These are phyloP conservation scores for Lepidochitona cinerea DNA, from an alignment of 2,888 invertebrate genomes.

Conservation along the genomic window DNA sequence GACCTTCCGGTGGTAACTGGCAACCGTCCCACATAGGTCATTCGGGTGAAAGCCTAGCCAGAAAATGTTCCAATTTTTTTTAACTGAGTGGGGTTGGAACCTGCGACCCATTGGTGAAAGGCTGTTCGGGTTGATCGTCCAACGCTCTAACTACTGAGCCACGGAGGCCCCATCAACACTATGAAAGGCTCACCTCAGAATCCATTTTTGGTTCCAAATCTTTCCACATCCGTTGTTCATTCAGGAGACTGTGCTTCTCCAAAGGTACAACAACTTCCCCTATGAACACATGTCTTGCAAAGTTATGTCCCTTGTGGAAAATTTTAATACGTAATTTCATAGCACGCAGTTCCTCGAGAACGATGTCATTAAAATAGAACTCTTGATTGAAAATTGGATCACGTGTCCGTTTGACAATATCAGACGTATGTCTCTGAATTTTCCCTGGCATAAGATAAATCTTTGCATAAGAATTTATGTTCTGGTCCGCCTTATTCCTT, in stretches of 20 bases:
- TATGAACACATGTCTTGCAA: conserved; percentile 68
- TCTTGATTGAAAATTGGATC: conserved; percentile 70
- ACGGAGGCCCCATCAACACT: too few species aligned
- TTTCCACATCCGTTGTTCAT: conserved; percentile 70
- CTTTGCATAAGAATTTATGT: conserved; percentile 68
- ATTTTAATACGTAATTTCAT: conserved; percentile 66
- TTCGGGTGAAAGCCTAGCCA: too few species aligned
- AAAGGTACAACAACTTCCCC: conserved; percentile 70
- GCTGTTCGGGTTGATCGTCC: too few species aligned
- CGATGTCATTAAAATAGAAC: conserved; percentile 70
- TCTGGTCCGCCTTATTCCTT: conserved; percentile 61
- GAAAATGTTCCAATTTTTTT: too few species aligned
- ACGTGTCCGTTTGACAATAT: conserved; percentile 66
- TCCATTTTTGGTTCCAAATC: conserved; percentile 63
- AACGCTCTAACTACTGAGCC: too few species aligned
- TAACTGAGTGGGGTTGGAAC: too few species aligned
- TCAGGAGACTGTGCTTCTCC: conserved; percentile 67
- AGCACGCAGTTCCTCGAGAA: conserved; percentile 66
- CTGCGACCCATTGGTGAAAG: too few species aligned
- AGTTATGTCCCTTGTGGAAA: conserved; percentile 66
- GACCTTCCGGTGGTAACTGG: too few species aligned
- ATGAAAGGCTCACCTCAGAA: conserved; percentile 44
- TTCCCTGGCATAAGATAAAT: conserved; percentile 71
- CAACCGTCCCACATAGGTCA: too few species aligned
- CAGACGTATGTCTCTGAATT: conserved; percentile 66